Evolutionary conservation across 2,888 invertebrate species (phyloP).

Genomic region (Ptychoptera contaminata): DNA sequence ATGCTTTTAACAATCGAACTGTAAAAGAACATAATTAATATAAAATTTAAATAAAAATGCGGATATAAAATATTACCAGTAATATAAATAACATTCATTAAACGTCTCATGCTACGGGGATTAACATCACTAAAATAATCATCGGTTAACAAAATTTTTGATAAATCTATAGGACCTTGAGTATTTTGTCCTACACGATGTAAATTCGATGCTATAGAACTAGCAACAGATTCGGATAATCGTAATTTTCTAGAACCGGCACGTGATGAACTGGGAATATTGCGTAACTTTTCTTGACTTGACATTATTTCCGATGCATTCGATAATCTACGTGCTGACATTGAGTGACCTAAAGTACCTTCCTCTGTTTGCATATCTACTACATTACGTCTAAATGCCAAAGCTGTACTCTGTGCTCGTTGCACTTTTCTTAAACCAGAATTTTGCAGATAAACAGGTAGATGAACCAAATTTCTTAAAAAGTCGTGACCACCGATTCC

Average conservation of each 20-base stretch:
- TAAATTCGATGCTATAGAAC: constrained; percentile 77
- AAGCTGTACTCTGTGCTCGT: constrained; percentile 66
- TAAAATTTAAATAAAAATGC: not conserved
- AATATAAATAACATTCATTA: constrained; percentile 94
- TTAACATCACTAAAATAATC: constrained; percentile 99
- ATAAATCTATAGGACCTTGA: constrained; percentile 32
- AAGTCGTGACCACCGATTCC: constrained; percentile 87
- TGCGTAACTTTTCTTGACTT: constrained; percentile 57
- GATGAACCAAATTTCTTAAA: constrained; percentile 86
- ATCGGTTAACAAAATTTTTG: constrained; percentile 82
- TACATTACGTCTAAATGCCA: constrained; percentile 26
- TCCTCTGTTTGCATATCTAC: constrained; percentile 25
- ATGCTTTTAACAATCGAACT: constrained; percentile 92
- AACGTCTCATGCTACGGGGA: constrained; percentile 86
- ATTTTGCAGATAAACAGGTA: constrained; percentile 96
- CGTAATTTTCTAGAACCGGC: constrained; percentile 58
- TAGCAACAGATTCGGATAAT: constrained; percentile 77
- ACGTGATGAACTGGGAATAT: constrained; percentile 24
- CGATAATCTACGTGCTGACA: constrained; percentile 61
- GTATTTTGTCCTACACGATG: constrained; percentile 61
- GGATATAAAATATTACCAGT: constrained; percentile 44
- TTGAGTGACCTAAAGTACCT: constrained; percentile 30
- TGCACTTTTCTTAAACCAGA: constrained; percentile 83
- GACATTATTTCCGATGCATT: constrained; percentile 69
- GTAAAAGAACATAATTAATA: constrained; percentile 13